Percentiles rank a stretch among this genome's conserved stretches.
Evolutionary conservation across 2,888 invertebrate species (phyloP).

Genomic region (Drepana falcataria): DNA sequence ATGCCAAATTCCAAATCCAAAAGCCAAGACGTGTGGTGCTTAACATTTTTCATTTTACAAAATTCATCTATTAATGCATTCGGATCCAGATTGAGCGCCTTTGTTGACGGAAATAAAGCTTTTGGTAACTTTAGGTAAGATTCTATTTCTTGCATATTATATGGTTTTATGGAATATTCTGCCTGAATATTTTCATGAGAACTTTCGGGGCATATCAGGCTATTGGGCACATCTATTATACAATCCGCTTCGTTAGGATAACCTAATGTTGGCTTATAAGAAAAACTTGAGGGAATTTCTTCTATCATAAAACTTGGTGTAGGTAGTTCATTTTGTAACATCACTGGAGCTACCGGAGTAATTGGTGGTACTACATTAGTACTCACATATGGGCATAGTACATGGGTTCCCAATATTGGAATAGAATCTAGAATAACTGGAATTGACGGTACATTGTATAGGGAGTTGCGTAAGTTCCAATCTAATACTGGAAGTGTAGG

Average conservation of each 20-base stretch:
- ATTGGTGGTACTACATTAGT: neutral
- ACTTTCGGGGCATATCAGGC: neutral
- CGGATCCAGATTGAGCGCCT: slow-evolving; percentile 42
- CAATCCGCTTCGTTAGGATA: neutral
- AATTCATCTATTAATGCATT: slow-evolving; percentile 56
- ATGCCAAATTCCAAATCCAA: slow-evolving; percentile 58
- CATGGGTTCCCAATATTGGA: neutral
- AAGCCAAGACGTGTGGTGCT: slow-evolving; percentile 42
- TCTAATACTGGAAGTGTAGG: neutral
- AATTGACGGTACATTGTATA: neutral
- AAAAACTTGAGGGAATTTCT: neutral
- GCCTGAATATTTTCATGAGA: slow-evolving; percentile 2
- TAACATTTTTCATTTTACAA: slow-evolving; percentile 38
- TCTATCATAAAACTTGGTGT: neutral
- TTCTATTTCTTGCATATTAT: slow-evolving; percentile 26
- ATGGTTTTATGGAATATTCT: neutral
- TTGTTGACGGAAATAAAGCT: slow-evolving; percentile 48
- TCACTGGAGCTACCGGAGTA: neutral
- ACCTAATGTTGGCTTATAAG: neutral
- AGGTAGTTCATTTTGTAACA: neutral
- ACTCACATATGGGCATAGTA: neutral
- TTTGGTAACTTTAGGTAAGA: slow-evolving; percentile 43
- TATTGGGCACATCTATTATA: neutral
- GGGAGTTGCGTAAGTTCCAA: neutral
- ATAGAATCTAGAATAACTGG: neutral